These are phyloP conservation scores for Lota lota DNA, from an alignment of 2,113 vertebrate genomes.

Conservation along the genomic window DNA sequence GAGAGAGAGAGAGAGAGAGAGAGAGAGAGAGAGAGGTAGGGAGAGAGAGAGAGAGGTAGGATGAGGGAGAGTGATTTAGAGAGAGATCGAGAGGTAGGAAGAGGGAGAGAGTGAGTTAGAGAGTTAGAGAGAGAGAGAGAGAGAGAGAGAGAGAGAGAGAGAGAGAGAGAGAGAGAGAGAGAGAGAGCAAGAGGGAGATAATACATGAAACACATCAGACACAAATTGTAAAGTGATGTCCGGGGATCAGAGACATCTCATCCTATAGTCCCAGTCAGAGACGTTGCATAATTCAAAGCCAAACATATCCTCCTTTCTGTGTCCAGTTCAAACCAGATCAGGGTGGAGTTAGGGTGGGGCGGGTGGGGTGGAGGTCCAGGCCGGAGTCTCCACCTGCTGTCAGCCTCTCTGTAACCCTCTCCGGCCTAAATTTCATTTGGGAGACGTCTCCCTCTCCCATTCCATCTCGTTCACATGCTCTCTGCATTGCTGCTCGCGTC, in stretches of 20 bases:
- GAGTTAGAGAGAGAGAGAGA: constrained; percentile 3
- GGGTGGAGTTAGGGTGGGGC: too few species aligned
- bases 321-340: constrained; percentile 70
- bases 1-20: constrained; percentile 23
- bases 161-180: not conserved
- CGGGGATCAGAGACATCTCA: constrained; percentile 61
- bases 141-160: not conserved
- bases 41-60: constrained; percentile 13
- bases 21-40: constrained; percentile 3
- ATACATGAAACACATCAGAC: constrained; percentile 36
- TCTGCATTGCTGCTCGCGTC: constrained; percentile 34
- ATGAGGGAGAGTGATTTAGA: constrained; percentile 2
- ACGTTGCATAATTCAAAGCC: constrained; percentile 72
- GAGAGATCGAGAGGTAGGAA: not conserved
- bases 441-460: constrained; percentile 57
- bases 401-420: constrained; percentile 51
- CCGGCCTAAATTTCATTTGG: constrained; percentile 73
- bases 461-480: constrained; percentile 26
- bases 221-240: constrained; percentile 50
- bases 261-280: constrained; percentile 61
- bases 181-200: constrained; percentile 18
- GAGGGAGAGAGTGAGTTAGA: constrained; percentile 18
- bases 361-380: not conserved
- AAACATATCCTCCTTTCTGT: constrained; percentile 64
- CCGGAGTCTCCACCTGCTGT: constrained; percentile 55